These are phyloP conservation scores for Campoplex capitator DNA, from an alignment of 2,888 invertebrate species.

Conservation along the genomic window DNA sequence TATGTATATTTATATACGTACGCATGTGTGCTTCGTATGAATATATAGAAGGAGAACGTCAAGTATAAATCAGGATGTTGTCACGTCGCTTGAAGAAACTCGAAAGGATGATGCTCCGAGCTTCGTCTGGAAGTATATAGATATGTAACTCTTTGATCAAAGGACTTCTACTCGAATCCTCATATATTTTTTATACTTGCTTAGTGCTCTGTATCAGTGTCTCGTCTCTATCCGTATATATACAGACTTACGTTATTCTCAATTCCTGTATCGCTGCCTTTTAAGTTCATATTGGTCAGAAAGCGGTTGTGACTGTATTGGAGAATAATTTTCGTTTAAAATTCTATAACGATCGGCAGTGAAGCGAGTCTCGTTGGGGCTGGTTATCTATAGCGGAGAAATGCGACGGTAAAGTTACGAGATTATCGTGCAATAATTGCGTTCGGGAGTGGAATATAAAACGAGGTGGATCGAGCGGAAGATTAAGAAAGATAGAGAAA, in stretches of 20 bases:
- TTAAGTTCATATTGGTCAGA: neutral
- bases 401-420: slow-evolving; percentile 50
- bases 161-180: slow-evolving; percentile 11
- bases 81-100: slow-evolving; percentile 60
- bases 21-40: slow-evolving; percentile 19
- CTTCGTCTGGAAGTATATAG: neutral
- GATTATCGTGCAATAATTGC: slow-evolving; percentile 62
- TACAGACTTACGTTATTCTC: neutral
- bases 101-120: slow-evolving; percentile 1
- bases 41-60: slow-evolving; percentile 48
- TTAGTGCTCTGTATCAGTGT: neutral
- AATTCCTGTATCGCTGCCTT: neutral
- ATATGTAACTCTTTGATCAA: slow-evolving; percentile 31
- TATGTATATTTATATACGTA: neutral
- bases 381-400: slow-evolving; percentile 18
- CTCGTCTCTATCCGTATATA: neutral
- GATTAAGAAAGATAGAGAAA: slow-evolving; percentile 8
- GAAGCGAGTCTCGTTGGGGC: slow-evolving; percentile 21
- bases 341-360: neutral
- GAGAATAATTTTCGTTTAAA: neutral
- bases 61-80: slow-evolving; percentile 77
- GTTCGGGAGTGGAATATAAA: neutral
- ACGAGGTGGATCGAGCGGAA: slow-evolving; percentile 20
- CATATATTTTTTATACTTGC: slow-evolving; percentile 11
- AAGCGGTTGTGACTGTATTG: neutral